Percentiles rank a stretch among this genome's conserved stretches.
Evolutionary conservation across 2,888 invertebrate species (phyloP).

Genomic region (Argyresthia goedartella): DNA sequence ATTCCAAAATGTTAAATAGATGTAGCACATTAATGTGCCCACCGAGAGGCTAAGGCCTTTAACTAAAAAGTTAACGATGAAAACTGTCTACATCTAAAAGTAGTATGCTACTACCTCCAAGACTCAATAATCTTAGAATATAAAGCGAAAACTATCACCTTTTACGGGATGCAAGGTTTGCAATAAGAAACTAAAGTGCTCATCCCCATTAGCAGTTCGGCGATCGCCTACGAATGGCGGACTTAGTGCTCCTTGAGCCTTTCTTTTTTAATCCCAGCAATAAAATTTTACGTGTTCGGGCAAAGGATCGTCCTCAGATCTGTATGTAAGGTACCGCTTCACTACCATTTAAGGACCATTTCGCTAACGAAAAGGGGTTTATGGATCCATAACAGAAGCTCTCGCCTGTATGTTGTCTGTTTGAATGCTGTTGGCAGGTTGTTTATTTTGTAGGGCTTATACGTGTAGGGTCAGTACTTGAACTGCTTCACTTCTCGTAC

Average conservation of each 20-base stretch:
- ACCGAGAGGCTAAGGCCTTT: too few species aligned
- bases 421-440: too few species aligned
- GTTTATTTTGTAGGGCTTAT: too few species aligned
- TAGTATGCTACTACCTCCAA: too few species aligned
- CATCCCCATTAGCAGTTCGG: constrained; percentile 15
- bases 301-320: neutral
- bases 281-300: constrained; percentile 12
- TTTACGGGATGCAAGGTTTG: constrained; percentile 19
- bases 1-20: too few species aligned
- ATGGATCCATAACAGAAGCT: too few species aligned
- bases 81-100: too few species aligned
- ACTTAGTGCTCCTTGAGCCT: constrained; percentile 11
- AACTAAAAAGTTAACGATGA: too few species aligned
- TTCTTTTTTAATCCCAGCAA: constrained; percentile 13
- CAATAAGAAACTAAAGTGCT: constrained; percentile 14
- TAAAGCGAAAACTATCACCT: constrained; percentile 18
- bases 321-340: neutral
- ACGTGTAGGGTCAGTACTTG: too few species aligned
- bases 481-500: too few species aligned
- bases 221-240: constrained; percentile 12
- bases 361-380: neutral
- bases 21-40: too few species aligned
- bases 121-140: neutral
- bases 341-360: neutral
- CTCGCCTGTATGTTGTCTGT: too few species aligned